Evolutionary conservation across 2,113 vertebrate species (phyloP).

Genomic region (Desmodus rotundus): DNA sequence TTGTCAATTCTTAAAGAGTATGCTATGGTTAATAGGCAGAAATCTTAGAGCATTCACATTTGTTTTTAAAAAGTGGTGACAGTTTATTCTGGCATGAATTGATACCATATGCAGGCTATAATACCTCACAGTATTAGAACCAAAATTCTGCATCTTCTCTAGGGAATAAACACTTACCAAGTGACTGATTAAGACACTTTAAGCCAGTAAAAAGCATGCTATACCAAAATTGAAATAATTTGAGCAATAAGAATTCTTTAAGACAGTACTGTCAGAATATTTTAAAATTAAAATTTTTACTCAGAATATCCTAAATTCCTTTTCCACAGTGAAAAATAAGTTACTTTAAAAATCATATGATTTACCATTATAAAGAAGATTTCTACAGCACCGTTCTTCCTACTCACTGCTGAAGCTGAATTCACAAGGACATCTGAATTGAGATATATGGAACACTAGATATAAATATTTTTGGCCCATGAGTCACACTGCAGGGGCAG

Average conservation of each 20-base stretch:
- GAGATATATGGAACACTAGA: background rate
- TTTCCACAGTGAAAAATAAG: background rate
- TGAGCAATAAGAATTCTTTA: background rate
- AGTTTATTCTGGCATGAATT: background rate
- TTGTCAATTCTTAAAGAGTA: background rate
- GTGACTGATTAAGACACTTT: background rate
- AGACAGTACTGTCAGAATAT: background rate
- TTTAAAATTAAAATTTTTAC: constrained; percentile 21
- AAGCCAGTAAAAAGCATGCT: background rate
- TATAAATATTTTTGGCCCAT: constrained; percentile 34
- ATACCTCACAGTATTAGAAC: background rate
- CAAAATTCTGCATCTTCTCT: background rate
- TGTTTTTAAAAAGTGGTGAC: background rate
- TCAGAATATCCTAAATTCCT: background rate
- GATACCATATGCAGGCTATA: background rate
- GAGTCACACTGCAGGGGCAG: constrained; percentile 43
- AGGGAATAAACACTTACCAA: background rate
- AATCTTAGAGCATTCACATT: background rate
- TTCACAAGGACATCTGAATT: constrained; percentile 24
- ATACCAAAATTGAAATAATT: background rate
- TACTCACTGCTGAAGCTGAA: background rate
- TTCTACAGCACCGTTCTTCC: background rate
- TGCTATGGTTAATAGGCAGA: background rate
- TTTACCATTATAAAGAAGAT: background rate
- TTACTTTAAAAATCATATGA: background rate